These are phyloP conservation scores for Protobothrops flavoviridis DNA, from an alignment of 2,113 vertebrate species.

Conservation along the genomic window DNA sequence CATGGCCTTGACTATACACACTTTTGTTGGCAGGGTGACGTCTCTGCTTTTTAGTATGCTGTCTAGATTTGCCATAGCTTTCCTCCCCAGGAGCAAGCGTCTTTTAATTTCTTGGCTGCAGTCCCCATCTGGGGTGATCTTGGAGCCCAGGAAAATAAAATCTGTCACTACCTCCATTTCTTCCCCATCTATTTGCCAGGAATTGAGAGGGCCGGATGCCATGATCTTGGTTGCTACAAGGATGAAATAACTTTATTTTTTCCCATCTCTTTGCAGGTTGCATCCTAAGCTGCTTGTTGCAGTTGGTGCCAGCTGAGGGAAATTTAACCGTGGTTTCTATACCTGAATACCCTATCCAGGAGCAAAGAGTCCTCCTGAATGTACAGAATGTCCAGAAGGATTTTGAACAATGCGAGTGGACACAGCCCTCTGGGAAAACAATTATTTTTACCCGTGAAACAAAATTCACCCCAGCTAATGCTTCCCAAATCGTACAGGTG, in stretches of 20 bases:
- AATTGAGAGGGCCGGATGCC: too few species aligned
- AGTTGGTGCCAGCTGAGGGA: background rate
- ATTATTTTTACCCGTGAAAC: accelerated
- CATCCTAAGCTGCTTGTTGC: background rate
- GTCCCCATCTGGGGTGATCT: too few species aligned
- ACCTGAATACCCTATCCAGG: background rate
- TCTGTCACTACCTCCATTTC: too few species aligned
- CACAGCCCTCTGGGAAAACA: background rate
- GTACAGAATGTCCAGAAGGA: accelerated
- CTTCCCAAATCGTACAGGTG: background rate
- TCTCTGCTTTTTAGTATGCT: too few species aligned
- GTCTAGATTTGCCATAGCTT: too few species aligned
- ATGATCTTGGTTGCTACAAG: background rate
- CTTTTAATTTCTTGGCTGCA: too few species aligned
- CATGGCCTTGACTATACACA: too few species aligned
- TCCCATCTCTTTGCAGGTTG: background rate
- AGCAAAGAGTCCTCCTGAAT: background rate
- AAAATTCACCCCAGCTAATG: background rate
- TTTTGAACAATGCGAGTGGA: background rate
- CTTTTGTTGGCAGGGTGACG: too few species aligned
- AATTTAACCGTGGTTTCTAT: background rate
- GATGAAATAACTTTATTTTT: background rate
- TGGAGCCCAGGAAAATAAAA: too few species aligned
- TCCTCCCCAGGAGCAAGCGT: too few species aligned
- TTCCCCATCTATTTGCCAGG: too few species aligned